Percentiles rank a stretch among this genome's conserved stretches.
Evolutionary conservation across 2,888 invertebrate species (phyloP).

Genomic region (Pandemis heparana): DNA sequence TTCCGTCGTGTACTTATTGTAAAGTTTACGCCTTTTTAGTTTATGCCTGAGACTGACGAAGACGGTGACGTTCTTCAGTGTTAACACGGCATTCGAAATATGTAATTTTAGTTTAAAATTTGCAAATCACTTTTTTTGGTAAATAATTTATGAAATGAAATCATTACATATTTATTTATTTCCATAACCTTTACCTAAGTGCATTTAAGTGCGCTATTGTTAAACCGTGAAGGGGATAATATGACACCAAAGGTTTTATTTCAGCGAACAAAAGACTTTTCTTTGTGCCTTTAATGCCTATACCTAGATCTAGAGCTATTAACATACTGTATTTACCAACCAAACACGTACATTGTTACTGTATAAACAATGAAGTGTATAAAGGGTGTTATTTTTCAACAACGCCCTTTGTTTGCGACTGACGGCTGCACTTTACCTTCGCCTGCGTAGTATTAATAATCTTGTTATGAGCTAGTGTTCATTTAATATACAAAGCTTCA

Average conservation of each 20-base stretch:
- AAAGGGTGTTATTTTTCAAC: conserved; percentile 76
- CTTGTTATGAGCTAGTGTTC: background rate
- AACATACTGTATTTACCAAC: conserved; percentile 36
- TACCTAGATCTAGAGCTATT: conserved; percentile 29
- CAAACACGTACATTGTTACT: conserved; percentile 68
- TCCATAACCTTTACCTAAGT: conserved; percentile 2
- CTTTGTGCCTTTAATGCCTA: conserved; percentile 26
- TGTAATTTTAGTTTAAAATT: background rate
- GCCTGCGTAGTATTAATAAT: conserved; percentile 43
- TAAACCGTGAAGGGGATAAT: conserved; percentile 17
- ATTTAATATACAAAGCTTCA: background rate
- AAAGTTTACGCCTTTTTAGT: too few species aligned
- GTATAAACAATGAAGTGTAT: conserved; percentile 71
- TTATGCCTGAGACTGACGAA: too few species aligned
- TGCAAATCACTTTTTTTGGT: background rate
- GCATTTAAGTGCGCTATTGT: conserved; percentile 17
- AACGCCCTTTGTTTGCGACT: conserved; percentile 62
- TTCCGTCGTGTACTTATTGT: too few species aligned
- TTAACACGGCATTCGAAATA: too few species aligned
- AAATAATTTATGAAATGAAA: too few species aligned
- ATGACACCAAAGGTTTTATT: conserved; percentile 28
- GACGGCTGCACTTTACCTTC: conserved; percentile 46
- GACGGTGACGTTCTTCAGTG: too few species aligned
- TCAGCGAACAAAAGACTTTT: conserved; percentile 25
- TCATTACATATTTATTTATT: background rate